These are phyloP conservation scores for Tiliacea aurago DNA, from an alignment of 2,888 invertebrate genomes.

Conservation along the genomic window DNA sequence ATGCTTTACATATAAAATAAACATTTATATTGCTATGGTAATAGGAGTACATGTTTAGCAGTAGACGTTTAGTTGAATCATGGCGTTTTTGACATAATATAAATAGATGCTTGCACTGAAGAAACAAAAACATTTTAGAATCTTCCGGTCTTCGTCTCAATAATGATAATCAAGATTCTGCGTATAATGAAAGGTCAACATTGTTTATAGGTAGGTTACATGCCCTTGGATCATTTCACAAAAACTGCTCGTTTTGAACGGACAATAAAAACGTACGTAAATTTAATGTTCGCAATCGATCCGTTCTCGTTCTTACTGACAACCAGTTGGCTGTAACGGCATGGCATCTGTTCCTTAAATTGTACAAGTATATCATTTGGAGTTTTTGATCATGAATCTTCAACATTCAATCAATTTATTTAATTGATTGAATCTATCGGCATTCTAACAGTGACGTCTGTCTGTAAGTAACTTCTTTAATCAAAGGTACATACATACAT, in stretches of 20 bases:
- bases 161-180: conserved; percentile 3
- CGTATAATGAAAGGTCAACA: conserved; percentile 11
- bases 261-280: conserved; percentile 39
- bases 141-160: background rate
- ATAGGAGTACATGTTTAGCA: background rate
- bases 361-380: no score
- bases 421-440: no score
- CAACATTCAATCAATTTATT: no score
- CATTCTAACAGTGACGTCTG: no score
- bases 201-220: conserved; percentile 16
- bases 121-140: background rate
- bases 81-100: background rate
- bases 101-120: background rate
- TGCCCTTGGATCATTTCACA: conserved; percentile 38
- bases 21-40: background rate
- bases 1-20: background rate
- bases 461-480: no score
- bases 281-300: no score
- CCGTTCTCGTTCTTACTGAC: no score
- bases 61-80: no score
- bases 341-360: no score
- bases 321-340: no score
- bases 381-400: no score
- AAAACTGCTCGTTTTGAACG: conserved; percentile 18
- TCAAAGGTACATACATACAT: no score